Base-by-base conservation (phyloP, 2,888 invertebrate species). In the Drosophila mayaguana region DNA sequence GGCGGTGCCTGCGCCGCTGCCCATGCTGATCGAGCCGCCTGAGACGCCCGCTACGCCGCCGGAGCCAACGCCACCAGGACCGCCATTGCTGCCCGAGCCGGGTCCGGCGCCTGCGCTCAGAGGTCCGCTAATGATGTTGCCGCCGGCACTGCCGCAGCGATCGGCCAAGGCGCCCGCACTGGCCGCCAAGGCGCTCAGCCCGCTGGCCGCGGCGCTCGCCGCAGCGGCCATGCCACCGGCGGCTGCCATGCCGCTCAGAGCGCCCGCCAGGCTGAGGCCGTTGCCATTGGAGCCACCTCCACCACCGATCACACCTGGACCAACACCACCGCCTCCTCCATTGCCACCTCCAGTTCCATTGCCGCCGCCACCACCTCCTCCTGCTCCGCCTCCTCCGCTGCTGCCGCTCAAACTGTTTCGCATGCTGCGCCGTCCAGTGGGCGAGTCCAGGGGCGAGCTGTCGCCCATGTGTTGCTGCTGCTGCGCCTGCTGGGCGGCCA, bases 401-500 rank as follows among this genome's bases (percentile, higher is more conserved):
- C 90, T 91, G 51, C 91, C 91, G 63, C 93, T 91, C 57, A 93
- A 77, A 73, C 92, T 93, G 72, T 93, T 93, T 48, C 93, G 92
- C 74, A 92, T 92, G 63, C 92, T 93, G 73, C 93, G 91, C 11
- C 93, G 88, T 12, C 92, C 91, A 66, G 93, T 90, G 64, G 93
- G 93, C 68, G 93, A 93, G 72, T 94, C 94, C 45, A 91, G 81
- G 66, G 92, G 90, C 65, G 91, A 83, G 32, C 79, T 79, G 51
- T 91, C 91, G 60, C 89, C 86, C 77, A 91, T 84, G 78, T 91
- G 92, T 78, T 93, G 91, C 63, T 91, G 88, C 67, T 92, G 88
- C 69, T 92, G 92, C n/a, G 93, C 93, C 80, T 93, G 93, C 43
- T 93, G 93, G 16, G 93, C 93, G 59, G 93, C 93, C 84, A 93